These are phyloP conservation scores for Orthochromis malagaraziensis DNA, from an alignment of 2,113 vertebrate genomes.

Conservation along the genomic window DNA sequence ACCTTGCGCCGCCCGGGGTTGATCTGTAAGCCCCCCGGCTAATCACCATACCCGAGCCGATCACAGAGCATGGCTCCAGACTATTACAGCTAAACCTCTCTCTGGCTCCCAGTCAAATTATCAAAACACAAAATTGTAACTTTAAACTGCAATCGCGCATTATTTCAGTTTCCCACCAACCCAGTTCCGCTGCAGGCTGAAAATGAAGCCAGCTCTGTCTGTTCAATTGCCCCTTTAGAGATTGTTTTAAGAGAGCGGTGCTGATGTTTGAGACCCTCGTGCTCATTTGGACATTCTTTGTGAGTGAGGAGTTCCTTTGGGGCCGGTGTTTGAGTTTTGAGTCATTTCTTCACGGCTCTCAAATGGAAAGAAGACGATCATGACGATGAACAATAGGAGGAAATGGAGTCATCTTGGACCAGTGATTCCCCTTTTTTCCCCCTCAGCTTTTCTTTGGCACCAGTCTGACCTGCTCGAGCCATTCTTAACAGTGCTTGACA, in stretches of 20 bases:
- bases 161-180: constrained; percentile 42
- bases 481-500: constrained; percentile 1
- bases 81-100: constrained; percentile 18
- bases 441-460: background rate
- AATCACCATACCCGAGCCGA: constrained; percentile 44
- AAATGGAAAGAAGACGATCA: constrained; percentile 27
- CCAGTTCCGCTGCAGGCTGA: constrained; percentile 17
- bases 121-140: constrained; percentile 60
- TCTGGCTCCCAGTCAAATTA: constrained; percentile 52
- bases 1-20: constrained; percentile 53
- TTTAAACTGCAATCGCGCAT: constrained; percentile 47
- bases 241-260: constrained; percentile 41
- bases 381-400: constrained; percentile 36
- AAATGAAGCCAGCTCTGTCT: constrained; percentile 20
- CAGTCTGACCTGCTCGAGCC: constrained; percentile 8
- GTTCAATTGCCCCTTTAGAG: background rate
- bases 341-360: constrained; percentile 55
- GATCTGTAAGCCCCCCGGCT: constrained; percentile 30
- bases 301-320: constrained; percentile 55
- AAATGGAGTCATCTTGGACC: constrained; percentile 43
- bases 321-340: constrained; percentile 54
- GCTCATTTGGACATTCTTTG: constrained; percentile 67
- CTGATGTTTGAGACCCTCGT: constrained; percentile 32
- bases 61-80: constrained; percentile 39
- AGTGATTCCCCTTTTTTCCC: background rate